Base-by-base conservation (phyloP, 2,888 invertebrate genomes). In the Colletes collaris region DNA sequence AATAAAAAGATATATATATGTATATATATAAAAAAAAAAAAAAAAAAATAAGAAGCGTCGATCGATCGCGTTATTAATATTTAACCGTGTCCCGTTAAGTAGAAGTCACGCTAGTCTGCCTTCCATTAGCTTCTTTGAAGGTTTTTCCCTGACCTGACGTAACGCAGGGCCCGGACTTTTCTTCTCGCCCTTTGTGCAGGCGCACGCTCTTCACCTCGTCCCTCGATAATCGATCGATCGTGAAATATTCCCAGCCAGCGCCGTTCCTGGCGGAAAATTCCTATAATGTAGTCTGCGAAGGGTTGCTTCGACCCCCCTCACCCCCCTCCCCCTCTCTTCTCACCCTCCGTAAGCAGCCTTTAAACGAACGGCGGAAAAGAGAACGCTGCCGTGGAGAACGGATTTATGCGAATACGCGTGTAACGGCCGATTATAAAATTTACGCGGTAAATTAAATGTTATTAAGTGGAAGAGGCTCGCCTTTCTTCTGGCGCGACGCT, bases 201-300 rank as follows among this genome's bases (percentile, higher is more conserved):
- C 70, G 55, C 16, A 4, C 11, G n/a, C 8, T 37, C 3, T n/a
- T 49, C 70, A 56, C 55, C 1, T 59, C 67, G 55, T 62, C 70
- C 77, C 75, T 73, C 73, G 77, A 69, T 66, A 74, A 84, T 82
- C 82, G 86, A 86, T 86, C 79, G 86, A 86, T 84, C 79, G 86
- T 84, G 50, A 86, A 86, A 84, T 78, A 76, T 80, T 75, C 73
- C 69, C 75, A 73, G 66, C 74, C 65, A 44, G 67, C 66, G 68
- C 62, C 74, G 62, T 62, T 75, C 70, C 82, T 64, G 64, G 78
- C 76, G 76, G 84, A 86, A 82, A 81, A 84, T 83, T 82, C 64
- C 82, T 71, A 81, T 81, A 84, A 82, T 63, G 82, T 72, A 76
- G 76, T 81, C 79, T 77, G 55, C 58, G 69, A 62, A 77, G 78